Evolutionary conservation across 2,113 vertebrate species (phyloP), one percentile per base, ranked within the genome.

Genomic region (Nothoprocta perdicaria): DNA sequence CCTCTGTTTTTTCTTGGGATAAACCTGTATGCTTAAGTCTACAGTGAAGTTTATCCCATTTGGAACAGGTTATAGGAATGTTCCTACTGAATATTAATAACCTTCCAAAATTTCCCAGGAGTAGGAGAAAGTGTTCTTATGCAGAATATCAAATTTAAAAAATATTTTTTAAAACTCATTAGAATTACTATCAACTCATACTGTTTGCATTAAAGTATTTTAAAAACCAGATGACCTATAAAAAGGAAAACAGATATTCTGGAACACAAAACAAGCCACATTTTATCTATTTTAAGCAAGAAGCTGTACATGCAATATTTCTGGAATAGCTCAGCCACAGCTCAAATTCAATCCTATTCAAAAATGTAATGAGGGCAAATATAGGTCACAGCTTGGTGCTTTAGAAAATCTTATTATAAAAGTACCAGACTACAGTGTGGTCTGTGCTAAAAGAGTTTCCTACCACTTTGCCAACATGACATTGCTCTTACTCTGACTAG

Each of bases 51-150:
- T 92, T 95, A 76, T 88, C 14, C 88, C 23, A 73, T 80, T 88
- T 85, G 62, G 63, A 91, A 83, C 35, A 94, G 85, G 73, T 72
- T 40, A 35, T 10, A 78, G 26, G 27, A 82, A 71, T 27, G 8
- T 63, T 80, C 9, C 46, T 77, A 55, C 80, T 74, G 91, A 92
- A 85, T 41, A 89, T 73, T 80, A 82, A 85, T 73, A 76, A 66
- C 5, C 5, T 60, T 88, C 35, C 52, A 75, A 88, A 75, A 21
- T 18, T 74, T 57, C 33, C 13, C 27, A 81, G 14, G 14, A 78
- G 19, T 81, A 80, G 69, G 65, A 71, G 1, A 63, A 87, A 60
- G 26, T 27, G 55, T 22, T 89, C 80, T 29, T 84, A 31, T 26
- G 33, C 18, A 74, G 75, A 92, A 92, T 71, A 87, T 73, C 76